Evolutionary conservation across 2,888 invertebrate species (phyloP).

Genomic region (Scaeva pyrastri): DNA sequence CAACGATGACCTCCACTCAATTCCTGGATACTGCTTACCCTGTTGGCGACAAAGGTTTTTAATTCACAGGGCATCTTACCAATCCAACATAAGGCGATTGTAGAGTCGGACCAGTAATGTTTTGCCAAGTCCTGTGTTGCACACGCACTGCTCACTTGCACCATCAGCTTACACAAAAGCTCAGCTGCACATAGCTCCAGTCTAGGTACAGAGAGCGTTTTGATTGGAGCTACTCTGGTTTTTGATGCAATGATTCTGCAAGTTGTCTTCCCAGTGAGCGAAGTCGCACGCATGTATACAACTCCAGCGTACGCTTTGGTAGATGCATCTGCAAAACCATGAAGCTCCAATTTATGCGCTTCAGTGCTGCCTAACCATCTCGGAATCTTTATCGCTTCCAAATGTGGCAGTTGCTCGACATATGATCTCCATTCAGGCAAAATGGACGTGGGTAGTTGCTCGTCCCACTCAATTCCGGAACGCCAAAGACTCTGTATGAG

Average conservation of each 20-base stretch:
- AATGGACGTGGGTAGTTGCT: neutral
- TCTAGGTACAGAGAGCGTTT: constrained; percentile 9
- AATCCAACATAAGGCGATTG: neutral
- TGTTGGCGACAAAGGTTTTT: neutral
- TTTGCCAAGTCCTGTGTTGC: neutral
- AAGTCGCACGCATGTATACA: neutral
- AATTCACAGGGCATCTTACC: neutral
- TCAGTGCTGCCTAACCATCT: constrained; percentile 25
- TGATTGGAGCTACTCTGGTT: constrained; percentile 14
- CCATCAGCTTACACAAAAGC: neutral
- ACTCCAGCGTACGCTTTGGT: too few species aligned
- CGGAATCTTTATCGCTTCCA: neutral
- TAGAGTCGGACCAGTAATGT: neutral
- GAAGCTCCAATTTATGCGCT: neutral
- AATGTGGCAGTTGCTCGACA: too few species aligned
- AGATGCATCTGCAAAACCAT: constrained; percentile 13
- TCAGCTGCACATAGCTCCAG: constrained; percentile 7
- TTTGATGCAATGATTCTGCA: constrained; percentile 14
- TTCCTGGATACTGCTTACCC: neutral
- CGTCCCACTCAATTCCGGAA: constrained; percentile 14
- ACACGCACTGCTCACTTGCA: neutral
- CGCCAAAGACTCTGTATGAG: constrained; percentile 34
- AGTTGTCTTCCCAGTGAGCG: neutral
- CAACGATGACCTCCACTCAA: neutral
- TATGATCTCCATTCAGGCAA: neutral